Evolutionary conservation across 2,797 vertebrate species (phyloP).

Genomic region (Arctocebus calabarensis): DNA sequence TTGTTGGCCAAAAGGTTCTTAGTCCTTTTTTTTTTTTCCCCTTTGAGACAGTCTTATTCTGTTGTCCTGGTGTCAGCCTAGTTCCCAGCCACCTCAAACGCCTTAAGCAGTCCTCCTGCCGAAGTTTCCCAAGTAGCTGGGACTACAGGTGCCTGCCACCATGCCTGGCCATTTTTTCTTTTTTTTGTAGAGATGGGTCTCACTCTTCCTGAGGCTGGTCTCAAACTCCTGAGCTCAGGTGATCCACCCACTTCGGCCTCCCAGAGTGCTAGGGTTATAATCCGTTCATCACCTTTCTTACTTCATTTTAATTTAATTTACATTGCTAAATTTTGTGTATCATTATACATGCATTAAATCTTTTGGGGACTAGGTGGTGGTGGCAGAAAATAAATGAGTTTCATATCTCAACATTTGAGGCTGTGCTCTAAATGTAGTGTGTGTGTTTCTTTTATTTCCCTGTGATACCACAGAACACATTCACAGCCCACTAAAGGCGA

Average conservation of each 20-base stretch:
- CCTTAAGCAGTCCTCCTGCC: too few species aligned
- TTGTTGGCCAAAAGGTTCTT: background rate
- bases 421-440: background rate
- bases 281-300: background rate
- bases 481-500: background rate
- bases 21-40: background rate
- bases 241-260: too few species aligned
- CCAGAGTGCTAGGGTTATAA: too few species aligned
- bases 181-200: too few species aligned
- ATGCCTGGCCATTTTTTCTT: too few species aligned
- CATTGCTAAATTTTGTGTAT: slow-evolving; percentile 38
- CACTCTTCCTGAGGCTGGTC: too few species aligned
- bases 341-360: slow-evolving; percentile 15
- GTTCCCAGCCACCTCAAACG: too few species aligned
- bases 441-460: slow-evolving; percentile 11
- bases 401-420: background rate
- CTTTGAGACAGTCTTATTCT: too few species aligned
- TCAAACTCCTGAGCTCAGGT: too few species aligned
- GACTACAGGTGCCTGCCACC: too few species aligned
- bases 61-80: too few species aligned
- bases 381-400: slow-evolving; percentile 52
- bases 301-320: background rate
- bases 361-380: slow-evolving; percentile 38
- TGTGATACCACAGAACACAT: background rate
- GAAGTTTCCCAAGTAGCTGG: too few species aligned